A percentile compares a stretch with the other conserved stretches of the same genome.
Evolutionary conservation across 2,797 vertebrate genomes (phyloP).

Genomic region (Pseudochirops cupreus): DNA sequence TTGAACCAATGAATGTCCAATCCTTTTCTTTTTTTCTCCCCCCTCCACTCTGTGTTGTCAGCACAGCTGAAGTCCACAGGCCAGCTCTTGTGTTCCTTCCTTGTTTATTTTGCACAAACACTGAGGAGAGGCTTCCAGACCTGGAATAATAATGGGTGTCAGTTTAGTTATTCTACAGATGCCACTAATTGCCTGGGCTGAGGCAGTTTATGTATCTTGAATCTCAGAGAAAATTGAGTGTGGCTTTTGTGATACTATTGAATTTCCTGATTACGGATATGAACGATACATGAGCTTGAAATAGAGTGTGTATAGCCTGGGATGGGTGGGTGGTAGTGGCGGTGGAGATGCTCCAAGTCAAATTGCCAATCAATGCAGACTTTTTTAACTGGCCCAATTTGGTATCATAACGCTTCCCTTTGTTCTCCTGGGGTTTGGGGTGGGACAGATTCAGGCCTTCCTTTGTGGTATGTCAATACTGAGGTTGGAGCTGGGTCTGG

Average conservation of each 20-base stretch:
- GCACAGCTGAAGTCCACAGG: not conserved
- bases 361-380: conserved; percentile 64
- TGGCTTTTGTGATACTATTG: conserved; percentile 71
- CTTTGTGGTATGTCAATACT: conserved; percentile 47
- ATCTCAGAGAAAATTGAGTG: conserved; percentile 64
- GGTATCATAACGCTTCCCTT: conserved; percentile 57
- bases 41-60: not conserved
- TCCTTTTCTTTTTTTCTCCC: not conserved
- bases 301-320: conserved; percentile 21
- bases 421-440: conserved; percentile 46
- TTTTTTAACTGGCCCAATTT: conserved; percentile 51
- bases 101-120: not conserved
- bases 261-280: conserved; percentile 74
- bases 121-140: not conserved
- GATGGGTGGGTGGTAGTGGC: not conserved
- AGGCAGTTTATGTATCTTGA: conserved; percentile 33
- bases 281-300: conserved; percentile 72
- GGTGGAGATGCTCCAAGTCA: conserved; percentile 39
- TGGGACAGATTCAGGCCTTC: not conserved
- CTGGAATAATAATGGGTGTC: conserved; percentile 7
- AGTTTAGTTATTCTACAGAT: conserved; percentile 35
- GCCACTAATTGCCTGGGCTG: conserved; percentile 66
- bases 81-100: not conserved
- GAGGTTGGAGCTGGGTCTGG: conserved; percentile 49
- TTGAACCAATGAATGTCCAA: not conserved